Evolutionary conservation across 2,888 invertebrate genomes (phyloP).

Genomic region (Xanthia togata): DNA sequence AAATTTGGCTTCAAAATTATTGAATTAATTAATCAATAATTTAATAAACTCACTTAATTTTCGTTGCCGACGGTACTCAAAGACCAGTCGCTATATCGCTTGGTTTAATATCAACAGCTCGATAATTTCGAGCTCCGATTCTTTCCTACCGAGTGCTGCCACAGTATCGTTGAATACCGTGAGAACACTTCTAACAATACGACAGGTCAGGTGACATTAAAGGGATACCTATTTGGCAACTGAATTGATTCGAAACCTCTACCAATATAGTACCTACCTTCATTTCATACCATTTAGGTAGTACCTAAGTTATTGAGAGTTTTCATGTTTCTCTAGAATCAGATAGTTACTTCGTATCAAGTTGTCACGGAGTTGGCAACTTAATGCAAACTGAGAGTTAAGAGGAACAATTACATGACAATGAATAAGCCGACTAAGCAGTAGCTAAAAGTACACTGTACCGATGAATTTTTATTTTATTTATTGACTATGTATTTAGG

Average conservation of each 20-base stretch:
- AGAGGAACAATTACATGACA: neutral
- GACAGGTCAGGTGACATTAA: neutral
- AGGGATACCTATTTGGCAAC: neutral
- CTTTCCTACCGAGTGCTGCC: slow-evolving; percentile 19
- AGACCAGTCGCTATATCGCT: slow-evolving; percentile 46
- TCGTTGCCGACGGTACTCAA: slow-evolving; percentile 31
- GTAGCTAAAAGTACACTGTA: neutral
- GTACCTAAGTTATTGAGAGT: neutral
- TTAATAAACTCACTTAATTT: slow-evolving; percentile 1
- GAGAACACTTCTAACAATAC: slow-evolving; percentile 4
- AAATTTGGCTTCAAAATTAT: neutral
- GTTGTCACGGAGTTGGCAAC: neutral
- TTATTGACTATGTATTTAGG: no score
- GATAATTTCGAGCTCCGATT: slow-evolving; percentile 47
- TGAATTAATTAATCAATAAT: neutral
- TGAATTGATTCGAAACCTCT: neutral
- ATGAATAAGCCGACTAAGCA: neutral
- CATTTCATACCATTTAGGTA: neutral
- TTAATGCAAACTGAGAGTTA: neutral
- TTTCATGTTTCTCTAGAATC: neutral
- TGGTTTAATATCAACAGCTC: slow-evolving; percentile 46
- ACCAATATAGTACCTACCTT: neutral
- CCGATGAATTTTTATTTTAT: no score
- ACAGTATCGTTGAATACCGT: slow-evolving; percentile 6
- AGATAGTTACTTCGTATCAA: no score